These are phyloP conservation scores for Eulemur mongoz DNA, from an alignment of 2,797 vertebrate genomes.

Conservation along the genomic window DNA sequence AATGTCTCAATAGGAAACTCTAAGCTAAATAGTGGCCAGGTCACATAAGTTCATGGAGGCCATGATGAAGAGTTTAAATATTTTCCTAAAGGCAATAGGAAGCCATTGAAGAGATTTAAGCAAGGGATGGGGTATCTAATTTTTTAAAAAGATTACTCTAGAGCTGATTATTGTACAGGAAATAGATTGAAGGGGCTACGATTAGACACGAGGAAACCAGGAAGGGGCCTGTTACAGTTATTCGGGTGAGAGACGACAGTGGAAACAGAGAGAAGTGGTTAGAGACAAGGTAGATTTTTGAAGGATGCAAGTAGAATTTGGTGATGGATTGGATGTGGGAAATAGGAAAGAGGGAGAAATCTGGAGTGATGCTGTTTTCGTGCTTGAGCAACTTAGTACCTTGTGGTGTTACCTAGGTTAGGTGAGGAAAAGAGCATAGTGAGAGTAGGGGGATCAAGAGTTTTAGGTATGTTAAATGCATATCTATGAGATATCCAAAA, in stretches of 20 bases:
- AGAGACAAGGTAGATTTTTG: neutral
- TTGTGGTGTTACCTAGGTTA: neutral
- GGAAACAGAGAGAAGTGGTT: neutral
- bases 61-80: neutral
- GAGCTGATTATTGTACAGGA: neutral
- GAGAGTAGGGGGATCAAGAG: neutral
- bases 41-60: neutral
- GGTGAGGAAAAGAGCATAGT: neutral
- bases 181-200: neutral
- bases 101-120: neutral
- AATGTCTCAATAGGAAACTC: neutral
- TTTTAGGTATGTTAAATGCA: neutral
- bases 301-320: conserved; percentile 3
- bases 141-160: neutral
- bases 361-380: neutral
- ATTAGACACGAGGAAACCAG: neutral
- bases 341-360: neutral
- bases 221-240: neutral
- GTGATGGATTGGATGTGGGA: neutral
- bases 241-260: neutral
- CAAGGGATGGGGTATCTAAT: neutral
- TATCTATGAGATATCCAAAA: neutral
- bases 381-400: neutral
- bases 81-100: neutral
- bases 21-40: neutral